Evolutionary conservation across 1,140 invertebrate genomes (phyloP), one percentile per base, ranked within the genome.

Genomic region (Zaprionus africanus): DNA sequence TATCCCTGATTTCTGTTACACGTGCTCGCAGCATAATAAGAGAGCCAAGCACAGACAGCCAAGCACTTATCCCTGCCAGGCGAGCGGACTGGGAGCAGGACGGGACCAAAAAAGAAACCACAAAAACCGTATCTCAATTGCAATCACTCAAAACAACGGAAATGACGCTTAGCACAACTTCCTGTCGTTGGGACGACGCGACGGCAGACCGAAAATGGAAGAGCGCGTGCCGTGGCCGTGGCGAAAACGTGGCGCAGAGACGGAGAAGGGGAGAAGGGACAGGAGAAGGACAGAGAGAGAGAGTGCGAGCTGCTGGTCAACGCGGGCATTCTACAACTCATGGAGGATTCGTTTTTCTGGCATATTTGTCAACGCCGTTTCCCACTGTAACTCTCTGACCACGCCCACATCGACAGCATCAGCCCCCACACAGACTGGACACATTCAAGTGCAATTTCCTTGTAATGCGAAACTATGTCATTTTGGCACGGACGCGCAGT

Each of bases 91-190:
- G n/a, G 2, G n/a, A n/a, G n/a, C n/a, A n/a, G n/a, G n/a, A n/a
- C n/a, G n/a, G n/a, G 13, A 24, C 58, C 57, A 51, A 72, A 82
- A 88, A 84, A 73, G 71, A 90, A 85, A 90, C 81, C 85, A 67
- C 85, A 88, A 90, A 81, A 81, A 77, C 69, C 81, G 81, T 90
- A 90, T 90, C 85, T 90, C 85, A 85, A 90, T 90, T 90, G 85
- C 85, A 90, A 90, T 90, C 85, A 90, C 85, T 90, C 85, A 90
- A 90, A 90, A 90, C 86, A 90, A 85, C 85, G 85, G 85, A 90
- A 90, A 90, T 90, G 85, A 85, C 85, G 85, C 85, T 90, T 90
- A 90, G 85, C 81, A 90, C 79, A 90, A 90, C 81, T 90, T 90
- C 85, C 85, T 84, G 86, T 84, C 85, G 76, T 78, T 81, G 68